Conservation (phyloP, 2,113 vertebrate species). For the Montifringilla adamsi region DNA sequence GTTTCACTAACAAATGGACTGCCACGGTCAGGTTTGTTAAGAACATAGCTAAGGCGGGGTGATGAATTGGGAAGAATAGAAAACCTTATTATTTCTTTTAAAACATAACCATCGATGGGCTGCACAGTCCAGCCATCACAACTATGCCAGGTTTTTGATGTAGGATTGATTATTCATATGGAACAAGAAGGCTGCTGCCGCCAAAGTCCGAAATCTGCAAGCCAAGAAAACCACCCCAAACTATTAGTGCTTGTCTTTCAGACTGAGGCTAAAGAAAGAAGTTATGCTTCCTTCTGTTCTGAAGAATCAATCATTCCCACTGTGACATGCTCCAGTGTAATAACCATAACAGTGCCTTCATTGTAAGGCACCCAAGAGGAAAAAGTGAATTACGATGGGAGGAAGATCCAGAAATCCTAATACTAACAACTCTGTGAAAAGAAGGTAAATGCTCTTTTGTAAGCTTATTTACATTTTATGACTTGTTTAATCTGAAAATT, state of each 20-base stretch:
- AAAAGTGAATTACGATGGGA: conserved; percentile 39
- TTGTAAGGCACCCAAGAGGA: conserved; percentile 49
- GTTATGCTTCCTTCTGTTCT: conserved; percentile 28
- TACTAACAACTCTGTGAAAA: conserved; percentile 32
- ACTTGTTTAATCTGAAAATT: conserved; percentile 55
- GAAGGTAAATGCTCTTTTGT: conserved; percentile 61
- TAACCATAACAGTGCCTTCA: conserved; percentile 39
- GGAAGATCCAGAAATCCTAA: conserved; percentile 58
- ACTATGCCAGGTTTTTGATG: not conserved
- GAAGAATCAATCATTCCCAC: conserved; percentile 29
- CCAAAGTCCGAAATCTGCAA: not conserved
- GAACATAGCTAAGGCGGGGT: not conserved
- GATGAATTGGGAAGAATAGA: not conserved
- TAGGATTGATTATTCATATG: not conserved
- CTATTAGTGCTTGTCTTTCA: conserved; percentile 6
- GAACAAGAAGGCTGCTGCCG: not conserved
- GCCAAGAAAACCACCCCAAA: conserved; percentile 6
- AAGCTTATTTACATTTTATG: conserved; percentile 53
- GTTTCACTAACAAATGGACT: not conserved
- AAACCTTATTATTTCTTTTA: not conserved
- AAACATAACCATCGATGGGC: not conserved
- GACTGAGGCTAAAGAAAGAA: conserved; percentile 1
- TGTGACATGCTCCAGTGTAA: not conserved
- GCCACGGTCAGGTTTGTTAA: fast-evolving
- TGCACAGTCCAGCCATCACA: not conserved